Evolutionary conservation across 2,888 invertebrate species (phyloP).

Genomic region (Melangyna quadrimaculata): DNA sequence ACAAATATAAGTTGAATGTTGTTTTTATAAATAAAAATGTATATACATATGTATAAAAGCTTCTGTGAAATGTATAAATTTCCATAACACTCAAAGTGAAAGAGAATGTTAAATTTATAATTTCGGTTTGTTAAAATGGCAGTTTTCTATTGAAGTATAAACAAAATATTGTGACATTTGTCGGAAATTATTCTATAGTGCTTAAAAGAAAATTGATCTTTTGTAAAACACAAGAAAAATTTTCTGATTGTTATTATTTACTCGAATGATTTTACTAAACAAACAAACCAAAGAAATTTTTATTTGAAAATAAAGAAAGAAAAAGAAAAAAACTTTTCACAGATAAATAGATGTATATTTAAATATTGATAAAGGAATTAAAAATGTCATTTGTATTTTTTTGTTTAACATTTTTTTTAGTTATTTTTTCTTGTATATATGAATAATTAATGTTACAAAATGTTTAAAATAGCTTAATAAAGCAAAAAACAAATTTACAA

Average conservation of each 20-base stretch:
- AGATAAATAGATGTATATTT: neutral
- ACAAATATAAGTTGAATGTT: neutral
- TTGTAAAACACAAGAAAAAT: neutral
- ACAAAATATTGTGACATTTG: neutral
- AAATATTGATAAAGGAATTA: neutral
- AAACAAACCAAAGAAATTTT: no score
- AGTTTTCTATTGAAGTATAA: neutral
- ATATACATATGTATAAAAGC: neutral
- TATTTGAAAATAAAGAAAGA: neutral
- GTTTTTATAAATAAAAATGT: neutral
- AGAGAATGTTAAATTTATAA: neutral
- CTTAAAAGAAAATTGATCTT: neutral
- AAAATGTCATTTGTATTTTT: neutral
- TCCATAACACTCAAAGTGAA: neutral
- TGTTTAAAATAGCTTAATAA: slow-evolving; percentile 18
- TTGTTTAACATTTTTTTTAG: neutral
- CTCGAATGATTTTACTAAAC: neutral
- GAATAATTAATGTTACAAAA: neutral
- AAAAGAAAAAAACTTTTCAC: neutral
- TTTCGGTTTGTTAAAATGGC: no score
- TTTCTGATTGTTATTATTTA: neutral
- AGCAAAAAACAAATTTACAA: neutral
- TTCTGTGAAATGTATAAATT: neutral
- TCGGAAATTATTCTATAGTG: neutral
- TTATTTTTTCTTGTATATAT: neutral